phyloP scores from a whole-genome alignment of 2,888 invertebrate species.

The Linnaemya tessellans region DNA sequence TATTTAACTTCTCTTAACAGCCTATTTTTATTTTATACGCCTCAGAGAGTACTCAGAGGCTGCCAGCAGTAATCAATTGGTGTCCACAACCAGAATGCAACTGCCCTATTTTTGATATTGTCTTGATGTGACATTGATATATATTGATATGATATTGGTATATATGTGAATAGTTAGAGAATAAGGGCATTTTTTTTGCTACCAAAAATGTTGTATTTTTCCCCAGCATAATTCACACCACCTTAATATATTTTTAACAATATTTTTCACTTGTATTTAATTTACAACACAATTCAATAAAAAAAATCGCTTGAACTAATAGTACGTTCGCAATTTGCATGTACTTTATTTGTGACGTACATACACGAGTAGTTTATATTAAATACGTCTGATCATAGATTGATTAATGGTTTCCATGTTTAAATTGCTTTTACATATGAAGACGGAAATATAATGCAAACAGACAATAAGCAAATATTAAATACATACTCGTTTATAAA shows the following conservation, averaged over 20 bases:
- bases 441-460: neutral
- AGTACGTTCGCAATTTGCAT: neutral
- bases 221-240: too few relatives aligned
- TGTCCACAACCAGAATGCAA: too few relatives aligned
- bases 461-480: neutral
- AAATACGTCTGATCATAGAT: neutral
- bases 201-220: too few relatives aligned
- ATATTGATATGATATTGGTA: too few relatives aligned
- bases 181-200: too few relatives aligned
- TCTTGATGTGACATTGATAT: too few relatives aligned
- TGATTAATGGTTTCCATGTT: conserved; percentile 57
- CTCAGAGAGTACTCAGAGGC: too few relatives aligned
- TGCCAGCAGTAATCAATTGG: too few relatives aligned
- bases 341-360: neutral
- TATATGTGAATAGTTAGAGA: too few relatives aligned
- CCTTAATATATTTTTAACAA: neutral
- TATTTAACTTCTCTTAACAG: too few relatives aligned
- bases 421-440: conserved; percentile 49
- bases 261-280: conserved; percentile 2
- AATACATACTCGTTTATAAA: neutral
- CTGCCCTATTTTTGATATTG: too few relatives aligned
- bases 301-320: conserved; percentile 33
- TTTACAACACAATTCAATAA: conserved; percentile 17
- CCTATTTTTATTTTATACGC: too few relatives aligned
- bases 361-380: neutral